These are phyloP conservation scores for Oplegnathus fasciatus DNA, from an alignment of 2,113 vertebrate genomes.

Conservation along the genomic window DNA sequence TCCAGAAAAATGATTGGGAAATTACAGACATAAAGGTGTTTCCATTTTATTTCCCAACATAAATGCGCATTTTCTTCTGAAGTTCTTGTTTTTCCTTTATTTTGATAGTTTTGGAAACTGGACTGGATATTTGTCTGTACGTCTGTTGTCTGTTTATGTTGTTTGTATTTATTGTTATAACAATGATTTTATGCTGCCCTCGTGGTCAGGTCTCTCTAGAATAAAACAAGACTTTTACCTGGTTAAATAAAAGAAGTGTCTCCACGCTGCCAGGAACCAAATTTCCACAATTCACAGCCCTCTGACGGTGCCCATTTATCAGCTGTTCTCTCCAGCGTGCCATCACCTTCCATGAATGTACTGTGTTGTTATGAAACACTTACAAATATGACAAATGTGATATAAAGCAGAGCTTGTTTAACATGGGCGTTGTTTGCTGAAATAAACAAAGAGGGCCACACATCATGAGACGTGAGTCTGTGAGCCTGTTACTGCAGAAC, in stretches of 20 bases:
- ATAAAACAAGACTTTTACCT: not conserved
- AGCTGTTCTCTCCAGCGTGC: not conserved
- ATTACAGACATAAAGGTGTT: no score
- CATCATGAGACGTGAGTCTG: not conserved
- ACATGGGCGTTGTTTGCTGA: not conserved
- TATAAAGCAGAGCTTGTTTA: slow-evolving; percentile 1
- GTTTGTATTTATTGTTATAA: not conserved
- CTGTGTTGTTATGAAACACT: slow-evolving; percentile 15
- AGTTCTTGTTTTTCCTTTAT: no score
- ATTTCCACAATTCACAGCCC: not conserved
- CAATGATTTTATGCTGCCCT: not conserved
- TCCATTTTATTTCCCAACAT: no score
- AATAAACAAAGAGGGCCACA: slow-evolving; percentile 26
- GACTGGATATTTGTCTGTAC: no score
- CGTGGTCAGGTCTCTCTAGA: not conserved
- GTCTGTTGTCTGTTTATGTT: not conserved
- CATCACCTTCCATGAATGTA: not conserved
- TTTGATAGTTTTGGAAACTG: not conserved
- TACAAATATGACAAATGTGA: not conserved
- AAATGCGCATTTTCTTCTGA: no score
- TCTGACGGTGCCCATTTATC: not conserved
- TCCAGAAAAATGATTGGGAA: no score
- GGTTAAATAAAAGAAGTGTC: not conserved
- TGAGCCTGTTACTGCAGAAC: slow-evolving; percentile 22
- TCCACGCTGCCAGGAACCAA: not conserved